Evolutionary conservation across 2,888 invertebrate genomes (phyloP).

Genomic region (Papilio elwesi): DNA sequence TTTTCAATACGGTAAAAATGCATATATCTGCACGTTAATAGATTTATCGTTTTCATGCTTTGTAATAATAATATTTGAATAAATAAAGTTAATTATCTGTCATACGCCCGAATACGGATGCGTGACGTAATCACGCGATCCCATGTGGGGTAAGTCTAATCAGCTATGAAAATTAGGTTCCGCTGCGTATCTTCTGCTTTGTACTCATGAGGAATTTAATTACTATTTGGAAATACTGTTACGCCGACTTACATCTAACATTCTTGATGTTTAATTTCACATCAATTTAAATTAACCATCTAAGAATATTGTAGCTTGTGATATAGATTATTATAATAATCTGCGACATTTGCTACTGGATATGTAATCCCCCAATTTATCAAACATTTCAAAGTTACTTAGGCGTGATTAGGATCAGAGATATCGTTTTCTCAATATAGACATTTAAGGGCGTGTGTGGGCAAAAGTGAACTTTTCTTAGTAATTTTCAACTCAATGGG

Average conservation of each 20-base stretch:
- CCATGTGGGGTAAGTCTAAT: constrained; percentile 80
- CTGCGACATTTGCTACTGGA: neutral
- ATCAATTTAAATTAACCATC: constrained; percentile 43
- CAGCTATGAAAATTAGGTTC: constrained; percentile 84
- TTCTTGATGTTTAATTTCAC: constrained; percentile 71
- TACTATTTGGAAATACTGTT: constrained; percentile 79
- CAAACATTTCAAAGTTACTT: no score
- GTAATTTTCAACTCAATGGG: no score
- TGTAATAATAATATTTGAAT: constrained; percentile 20
- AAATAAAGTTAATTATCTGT: constrained; percentile 29
- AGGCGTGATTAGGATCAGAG: no score
- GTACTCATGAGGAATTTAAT: constrained; percentile 79
- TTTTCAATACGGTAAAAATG: neutral
- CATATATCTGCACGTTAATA: neutral
- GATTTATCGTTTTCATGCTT: neutral
- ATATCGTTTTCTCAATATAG: no score
- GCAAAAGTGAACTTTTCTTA: no score
- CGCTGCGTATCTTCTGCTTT: constrained; percentile 78
- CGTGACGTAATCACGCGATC: constrained; percentile 69
- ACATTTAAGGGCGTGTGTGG: no score
- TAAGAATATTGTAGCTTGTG: constrained; percentile 28
- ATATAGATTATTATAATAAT: constrained; percentile 12
- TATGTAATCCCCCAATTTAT: neutral
- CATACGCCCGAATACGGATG: constrained; percentile 55
- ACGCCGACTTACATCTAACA: constrained; percentile 64